Conservation (phyloP, 2,797 vertebrate genomes). For the Myripristis jacobus region DNA sequence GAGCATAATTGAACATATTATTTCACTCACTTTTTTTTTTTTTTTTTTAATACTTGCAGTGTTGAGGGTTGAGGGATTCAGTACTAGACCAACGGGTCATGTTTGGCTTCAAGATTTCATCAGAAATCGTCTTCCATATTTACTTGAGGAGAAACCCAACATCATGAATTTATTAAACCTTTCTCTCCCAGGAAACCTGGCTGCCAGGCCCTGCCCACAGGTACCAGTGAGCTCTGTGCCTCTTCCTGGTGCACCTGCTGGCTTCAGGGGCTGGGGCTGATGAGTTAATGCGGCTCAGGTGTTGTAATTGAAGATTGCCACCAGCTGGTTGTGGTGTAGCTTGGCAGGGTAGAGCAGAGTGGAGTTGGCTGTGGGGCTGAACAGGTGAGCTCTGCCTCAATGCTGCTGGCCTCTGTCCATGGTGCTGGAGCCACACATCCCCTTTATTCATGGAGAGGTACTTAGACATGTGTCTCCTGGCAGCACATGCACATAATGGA, state of each 20-base stretch:
- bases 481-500: constrained; percentile 53
- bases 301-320: constrained; percentile 78
- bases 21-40: too few relatives aligned
- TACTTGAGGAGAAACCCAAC: constrained; percentile 1
- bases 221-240: constrained; percentile 18
- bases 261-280: constrained; percentile 53
- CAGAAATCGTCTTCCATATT: constrained; percentile 5
- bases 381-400: constrained; percentile 71
- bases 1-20: too few relatives aligned
- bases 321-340: constrained; percentile 73
- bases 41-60: too few relatives aligned
- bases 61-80: too few relatives aligned
- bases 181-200: background rate
- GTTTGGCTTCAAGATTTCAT: constrained; percentile 17
- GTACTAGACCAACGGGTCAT: too few relatives aligned
- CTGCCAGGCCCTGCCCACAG: constrained; percentile 23
- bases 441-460: constrained; percentile 70
- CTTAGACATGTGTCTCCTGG: constrained; percentile 61
- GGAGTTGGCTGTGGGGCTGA: constrained; percentile 62
- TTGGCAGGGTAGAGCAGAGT: constrained; percentile 64
- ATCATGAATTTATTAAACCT: background rate
- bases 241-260: constrained; percentile 58
- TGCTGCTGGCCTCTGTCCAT: constrained; percentile 67
- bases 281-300: constrained; percentile 75
- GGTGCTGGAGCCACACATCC: constrained; percentile 42